Evolutionary conservation across 2,797 vertebrate species (phyloP), one percentile per base, ranked within the genome.

Genomic region (Eleutherodactylus coqui): DNA sequence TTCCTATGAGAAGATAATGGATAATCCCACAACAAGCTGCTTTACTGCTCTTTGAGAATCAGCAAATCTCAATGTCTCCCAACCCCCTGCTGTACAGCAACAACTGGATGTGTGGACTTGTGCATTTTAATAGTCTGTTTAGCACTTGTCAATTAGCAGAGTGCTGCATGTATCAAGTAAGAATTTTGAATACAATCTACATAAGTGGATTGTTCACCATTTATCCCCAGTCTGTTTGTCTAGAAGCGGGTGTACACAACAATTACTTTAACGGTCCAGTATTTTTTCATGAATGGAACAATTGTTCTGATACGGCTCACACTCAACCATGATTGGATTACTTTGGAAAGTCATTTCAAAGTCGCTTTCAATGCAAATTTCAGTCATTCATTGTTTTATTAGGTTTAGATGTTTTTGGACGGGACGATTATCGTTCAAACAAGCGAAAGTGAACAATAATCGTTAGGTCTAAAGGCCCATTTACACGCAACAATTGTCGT

Each of bases 21-120:
- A 79, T 87, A 87, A 87, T 87, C 86, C 86, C 4, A 27, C 34
- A 38, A 83, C 75, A 87, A 87, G 86, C 86, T 58, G 86, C 86
- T 87, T 87, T 87, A 64, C 84, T 86, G 64, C 81, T 79, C 67
- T 83, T 83, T 87, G 62, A 83, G 81, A 87, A 87, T 87, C 86
- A 87, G 86, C 86, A 87, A 87, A 87, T 87, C 86, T 87, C 47
- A 79, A 43, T 79, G 75, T 72, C 49, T 69, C 38, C 64, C 47
- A 49, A 58, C 79, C 80, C 60, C 60, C 77, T 36, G 24, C 45
- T 73, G 55, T 29, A 60, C 84, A 73, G 29, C 16, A 14, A 85
- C 75, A 70, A 49, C 47, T 82, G 32, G 53, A 38, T 73, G 69
- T 29, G 49, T 21, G n/a, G n/a, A 2, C 45, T 10, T 29, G 19